A percentile compares a stretch with the other conserved stretches of the same genome.
These are phyloP conservation scores for Cephus spinipes DNA, from an alignment of 2,888 invertebrate genomes.

Conservation along the genomic window DNA sequence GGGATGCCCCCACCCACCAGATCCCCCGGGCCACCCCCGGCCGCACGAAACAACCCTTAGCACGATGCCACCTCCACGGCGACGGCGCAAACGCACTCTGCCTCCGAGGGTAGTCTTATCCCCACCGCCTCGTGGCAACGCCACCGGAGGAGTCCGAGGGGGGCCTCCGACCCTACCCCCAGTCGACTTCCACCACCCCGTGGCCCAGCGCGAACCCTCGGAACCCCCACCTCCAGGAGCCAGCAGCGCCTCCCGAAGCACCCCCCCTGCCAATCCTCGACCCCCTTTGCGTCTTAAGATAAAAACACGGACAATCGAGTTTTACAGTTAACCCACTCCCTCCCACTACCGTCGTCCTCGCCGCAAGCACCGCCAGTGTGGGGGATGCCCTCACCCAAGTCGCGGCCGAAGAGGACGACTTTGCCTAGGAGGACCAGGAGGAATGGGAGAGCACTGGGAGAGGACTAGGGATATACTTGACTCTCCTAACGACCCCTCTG, in stretches of 20 bases:
- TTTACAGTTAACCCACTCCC: conserved; percentile 59
- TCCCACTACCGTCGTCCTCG: neutral
- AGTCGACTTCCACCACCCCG: conserved; percentile 35
- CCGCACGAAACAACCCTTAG: conserved; percentile 59
- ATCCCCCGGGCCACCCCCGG: conserved; percentile 39
- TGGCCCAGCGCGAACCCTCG: conserved; percentile 30
- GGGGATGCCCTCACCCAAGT: neutral
- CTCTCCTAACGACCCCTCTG: neutral
- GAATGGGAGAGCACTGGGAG: neutral
- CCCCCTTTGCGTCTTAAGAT: conserved; percentile 59
- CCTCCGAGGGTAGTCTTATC: conserved; percentile 65
- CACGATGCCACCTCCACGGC: conserved; percentile 63
- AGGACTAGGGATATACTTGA: neutral
- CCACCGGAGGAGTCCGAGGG: conserved; percentile 8
- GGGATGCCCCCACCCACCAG: conserved; percentile 39
- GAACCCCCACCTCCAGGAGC: conserved; percentile 31
- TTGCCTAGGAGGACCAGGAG: neutral
- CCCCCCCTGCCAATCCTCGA: conserved; percentile 28
- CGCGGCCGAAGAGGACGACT: neutral
- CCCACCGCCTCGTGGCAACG: conserved; percentile 50
- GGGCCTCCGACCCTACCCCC: conserved; percentile 34
- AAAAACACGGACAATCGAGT: conserved; percentile 65
- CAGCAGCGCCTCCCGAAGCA: conserved; percentile 33
- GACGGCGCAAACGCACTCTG: conserved; percentile 63
- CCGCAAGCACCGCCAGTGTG: neutral